Conservation (phyloP, 2,113 vertebrate species). For the Saguinus imperator region DNA sequence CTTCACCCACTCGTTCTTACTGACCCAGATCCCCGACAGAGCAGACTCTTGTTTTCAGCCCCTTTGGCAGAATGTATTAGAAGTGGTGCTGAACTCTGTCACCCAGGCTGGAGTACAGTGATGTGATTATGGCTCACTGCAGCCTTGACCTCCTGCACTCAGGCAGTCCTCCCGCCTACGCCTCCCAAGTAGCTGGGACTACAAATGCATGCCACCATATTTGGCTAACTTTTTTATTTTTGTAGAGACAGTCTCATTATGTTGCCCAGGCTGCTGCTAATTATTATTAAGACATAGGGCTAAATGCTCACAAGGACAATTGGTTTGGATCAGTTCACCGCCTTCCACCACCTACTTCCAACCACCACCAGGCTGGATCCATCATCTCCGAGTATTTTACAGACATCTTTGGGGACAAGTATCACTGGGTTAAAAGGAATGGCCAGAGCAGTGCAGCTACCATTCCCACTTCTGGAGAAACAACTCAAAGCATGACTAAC, state of each 20-base stretch:
- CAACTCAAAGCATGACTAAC: too few species aligned
- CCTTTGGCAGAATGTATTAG: not conserved
- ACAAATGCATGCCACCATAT: too few species aligned
- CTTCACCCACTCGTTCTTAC: not conserved
- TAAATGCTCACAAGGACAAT: not conserved
- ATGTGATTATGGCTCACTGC: too few species aligned
- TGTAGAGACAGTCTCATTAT: too few species aligned
- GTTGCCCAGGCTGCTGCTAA: not conserved
- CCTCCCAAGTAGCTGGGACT: too few species aligned
- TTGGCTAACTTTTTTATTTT: too few species aligned
- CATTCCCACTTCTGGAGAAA: not conserved
- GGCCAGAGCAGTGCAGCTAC: not conserved
- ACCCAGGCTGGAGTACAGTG: too few species aligned
- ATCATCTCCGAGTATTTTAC: not conserved
- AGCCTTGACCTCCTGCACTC: too few species aligned
- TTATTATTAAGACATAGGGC: not conserved
- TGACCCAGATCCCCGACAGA: constrained; percentile 51
- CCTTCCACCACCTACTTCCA: not conserved
- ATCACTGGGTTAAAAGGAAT: not conserved
- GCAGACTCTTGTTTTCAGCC: not conserved
- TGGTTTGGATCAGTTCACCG: not conserved
- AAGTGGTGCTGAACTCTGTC: not conserved
- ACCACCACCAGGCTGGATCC: not conserved
- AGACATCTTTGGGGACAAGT: not conserved
- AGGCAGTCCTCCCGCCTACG: too few species aligned